Evolutionary conservation across 2,888 invertebrate genomes (phyloP).

Genomic region (Drosophila setosimentum): DNA sequence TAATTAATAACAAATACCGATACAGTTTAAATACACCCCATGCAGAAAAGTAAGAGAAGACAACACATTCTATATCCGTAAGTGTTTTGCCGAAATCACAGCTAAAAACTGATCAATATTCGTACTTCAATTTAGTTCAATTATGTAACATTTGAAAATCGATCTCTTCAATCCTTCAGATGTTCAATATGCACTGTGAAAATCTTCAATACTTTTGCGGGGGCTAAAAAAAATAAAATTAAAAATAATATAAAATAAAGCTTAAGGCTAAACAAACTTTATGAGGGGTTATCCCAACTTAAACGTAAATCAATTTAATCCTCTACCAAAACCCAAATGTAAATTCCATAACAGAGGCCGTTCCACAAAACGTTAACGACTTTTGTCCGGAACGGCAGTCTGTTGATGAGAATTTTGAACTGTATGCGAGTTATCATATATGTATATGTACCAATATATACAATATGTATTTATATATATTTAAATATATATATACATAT

Average conservation of each 20-base stretch:
- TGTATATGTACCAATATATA: background rate
- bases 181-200: background rate
- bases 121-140: background rate
- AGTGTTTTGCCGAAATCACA: background rate
- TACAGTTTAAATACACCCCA: background rate
- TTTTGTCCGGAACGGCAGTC: constrained; percentile 12
- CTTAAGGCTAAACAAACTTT: background rate
- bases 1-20: background rate
- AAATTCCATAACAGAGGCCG: constrained; percentile 13
- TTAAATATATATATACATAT: background rate
- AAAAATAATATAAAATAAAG: background rate
- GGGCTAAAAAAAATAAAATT: background rate
- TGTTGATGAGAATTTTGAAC: constrained; percentile 40
- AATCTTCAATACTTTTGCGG: background rate
- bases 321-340: background rate
- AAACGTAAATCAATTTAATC: background rate
- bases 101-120: background rate
- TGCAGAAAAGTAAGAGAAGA: background rate
- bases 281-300: background rate
- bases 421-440: constrained; percentile 36
- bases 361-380: constrained; percentile 9
- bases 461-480: background rate
- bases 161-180: background rate
- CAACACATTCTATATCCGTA: background rate
- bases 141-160: background rate